Evolutionary conservation across 1,140 invertebrate species (phyloP).

Genomic region (Hestina assimilis): DNA sequence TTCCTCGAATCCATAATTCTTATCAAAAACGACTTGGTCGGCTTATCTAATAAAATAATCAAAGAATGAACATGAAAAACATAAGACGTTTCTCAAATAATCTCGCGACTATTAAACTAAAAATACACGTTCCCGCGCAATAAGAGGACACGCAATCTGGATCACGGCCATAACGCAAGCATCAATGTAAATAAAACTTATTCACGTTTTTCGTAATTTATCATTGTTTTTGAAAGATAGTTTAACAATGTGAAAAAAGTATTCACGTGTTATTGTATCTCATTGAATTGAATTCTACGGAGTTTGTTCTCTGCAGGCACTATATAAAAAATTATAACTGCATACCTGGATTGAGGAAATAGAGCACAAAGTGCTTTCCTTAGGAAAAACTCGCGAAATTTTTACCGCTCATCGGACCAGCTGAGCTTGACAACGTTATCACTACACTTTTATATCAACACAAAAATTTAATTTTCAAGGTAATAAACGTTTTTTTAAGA

Average conservation of each 20-base stretch:
- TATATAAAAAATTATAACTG: slow-evolving; percentile 52
- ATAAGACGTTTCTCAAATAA: slow-evolving; percentile 47
- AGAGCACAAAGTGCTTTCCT: slow-evolving; percentile 66
- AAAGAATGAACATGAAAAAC: slow-evolving; percentile 32
- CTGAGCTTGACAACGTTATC: slow-evolving; percentile 75
- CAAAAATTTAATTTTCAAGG: slow-evolving; percentile 1
- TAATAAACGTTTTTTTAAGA: neutral
- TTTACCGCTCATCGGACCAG: slow-evolving; percentile 73
- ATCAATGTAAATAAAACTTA: slow-evolving; percentile 46
- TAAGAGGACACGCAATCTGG: slow-evolving; percentile 69
- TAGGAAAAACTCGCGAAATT: slow-evolving; percentile 70
- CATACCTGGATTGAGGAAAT: slow-evolving; percentile 69
- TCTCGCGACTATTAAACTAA: slow-evolving; percentile 64
- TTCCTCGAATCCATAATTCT: slow-evolving; percentile 15
- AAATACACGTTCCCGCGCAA: slow-evolving; percentile 75
- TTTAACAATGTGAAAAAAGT: slow-evolving; percentile 7
- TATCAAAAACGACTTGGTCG: slow-evolving; percentile 1
- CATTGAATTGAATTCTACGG: slow-evolving; percentile 4
- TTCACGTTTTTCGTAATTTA: slow-evolving; percentile 21
- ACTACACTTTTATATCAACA: slow-evolving; percentile 41
- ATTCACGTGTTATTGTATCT: slow-evolving; percentile 11
- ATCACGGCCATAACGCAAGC: slow-evolving; percentile 69
- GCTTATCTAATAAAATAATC: slow-evolving; percentile 11
- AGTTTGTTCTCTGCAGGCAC: slow-evolving; percentile 8
- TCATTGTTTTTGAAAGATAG: slow-evolving; percentile 20